Evolutionary conservation across 2,888 invertebrate species (phyloP).

Genomic region (Arrhopalites spinosus): DNA sequence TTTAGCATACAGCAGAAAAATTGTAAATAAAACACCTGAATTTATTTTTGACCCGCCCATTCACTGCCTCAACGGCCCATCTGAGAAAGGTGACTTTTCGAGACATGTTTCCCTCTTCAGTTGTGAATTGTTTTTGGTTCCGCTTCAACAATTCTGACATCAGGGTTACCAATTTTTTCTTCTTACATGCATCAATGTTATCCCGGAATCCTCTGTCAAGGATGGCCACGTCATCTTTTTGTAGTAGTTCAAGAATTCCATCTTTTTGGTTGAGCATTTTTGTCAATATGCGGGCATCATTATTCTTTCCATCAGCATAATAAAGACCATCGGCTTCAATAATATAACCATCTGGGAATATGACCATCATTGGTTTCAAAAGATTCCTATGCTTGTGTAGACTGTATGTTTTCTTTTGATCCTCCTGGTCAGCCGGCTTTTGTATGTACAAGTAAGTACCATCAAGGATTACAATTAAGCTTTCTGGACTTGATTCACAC

Average conservation of each 20-base stretch:
- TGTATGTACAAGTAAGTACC: slow-evolving; percentile 35
- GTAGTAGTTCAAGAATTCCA: not conserved
- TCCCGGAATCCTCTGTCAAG: not conserved
- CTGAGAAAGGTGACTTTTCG: slow-evolving; percentile 2
- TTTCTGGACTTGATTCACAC: not conserved
- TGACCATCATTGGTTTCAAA: not conserved
- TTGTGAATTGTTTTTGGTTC: not conserved
- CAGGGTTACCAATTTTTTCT: not conserved
- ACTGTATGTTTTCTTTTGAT: not conserved
- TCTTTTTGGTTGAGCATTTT: not conserved
- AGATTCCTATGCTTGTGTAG: not conserved
- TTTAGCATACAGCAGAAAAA: not conserved
- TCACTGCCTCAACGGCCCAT: slow-evolving; percentile 6
- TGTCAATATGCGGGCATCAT: not conserved
- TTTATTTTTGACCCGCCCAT: slow-evolving; percentile 13
- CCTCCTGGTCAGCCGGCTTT: not conserved
- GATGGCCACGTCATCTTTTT: not conserved
- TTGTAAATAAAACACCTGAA: not conserved
- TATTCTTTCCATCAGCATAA: not conserved
- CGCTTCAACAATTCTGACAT: not conserved
- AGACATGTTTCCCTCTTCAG: slow-evolving; percentile 3
- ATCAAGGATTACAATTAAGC: slow-evolving; percentile 12
- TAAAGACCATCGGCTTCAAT: not conserved
- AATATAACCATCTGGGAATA: not conserved
- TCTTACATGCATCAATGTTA: too few relatives aligned